Percentiles rank a stretch among this genome's conserved stretches.
Conservation (phyloP, 2,888 invertebrate genomes). For the Nymphalis c-album region DNA sequence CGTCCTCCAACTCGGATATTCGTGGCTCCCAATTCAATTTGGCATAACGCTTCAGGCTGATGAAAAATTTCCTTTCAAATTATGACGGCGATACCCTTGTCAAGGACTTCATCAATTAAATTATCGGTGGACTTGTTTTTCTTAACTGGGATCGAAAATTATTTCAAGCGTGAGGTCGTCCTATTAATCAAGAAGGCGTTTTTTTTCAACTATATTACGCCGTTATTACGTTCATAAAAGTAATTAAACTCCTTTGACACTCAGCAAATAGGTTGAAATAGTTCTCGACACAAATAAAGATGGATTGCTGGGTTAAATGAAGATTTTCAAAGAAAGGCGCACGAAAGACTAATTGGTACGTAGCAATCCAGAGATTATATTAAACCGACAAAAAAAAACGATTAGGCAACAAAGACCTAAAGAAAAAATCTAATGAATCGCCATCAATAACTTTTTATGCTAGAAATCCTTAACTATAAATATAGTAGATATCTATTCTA, state of each 20-base stretch:
- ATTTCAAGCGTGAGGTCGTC: slow-evolving; percentile 4
- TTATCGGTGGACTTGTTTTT: slow-evolving; percentile 46
- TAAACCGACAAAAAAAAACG: slow-evolving; percentile 46
- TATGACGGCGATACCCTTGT: slow-evolving; percentile 69
- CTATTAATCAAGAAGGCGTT: slow-evolving; percentile 2
- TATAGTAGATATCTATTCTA: too few relatives aligned
- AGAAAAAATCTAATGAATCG: slow-evolving; percentile 32
- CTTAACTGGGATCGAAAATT: slow-evolving; percentile 21
- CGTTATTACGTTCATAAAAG: slow-evolving; percentile 10
- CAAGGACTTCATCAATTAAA: slow-evolving; percentile 72
- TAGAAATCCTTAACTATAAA: neutral
- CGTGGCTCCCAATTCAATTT: slow-evolving; percentile 71
- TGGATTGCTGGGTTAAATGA: slow-evolving; percentile 38
- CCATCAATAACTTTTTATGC: neutral
- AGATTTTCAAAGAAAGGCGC: slow-evolving; percentile 41
- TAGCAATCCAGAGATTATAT: slow-evolving; percentile 46
- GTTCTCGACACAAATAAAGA: slow-evolving; percentile 38
- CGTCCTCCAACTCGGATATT: slow-evolving; percentile 45
- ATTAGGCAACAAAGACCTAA: slow-evolving; percentile 45
- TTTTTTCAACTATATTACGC: neutral
- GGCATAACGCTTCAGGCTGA: slow-evolving; percentile 59
- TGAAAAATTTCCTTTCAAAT: slow-evolving; percentile 74
- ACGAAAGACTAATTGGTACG: slow-evolving; percentile 57
- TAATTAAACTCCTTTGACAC: slow-evolving; percentile 39
- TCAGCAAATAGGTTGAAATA: slow-evolving; percentile 34